A percentile compares a stretch with the other conserved stretches of the same genome.
phyloP scores from a whole-genome alignment of 2,888 invertebrate species.

The Iselma pallidipennis region DNA sequence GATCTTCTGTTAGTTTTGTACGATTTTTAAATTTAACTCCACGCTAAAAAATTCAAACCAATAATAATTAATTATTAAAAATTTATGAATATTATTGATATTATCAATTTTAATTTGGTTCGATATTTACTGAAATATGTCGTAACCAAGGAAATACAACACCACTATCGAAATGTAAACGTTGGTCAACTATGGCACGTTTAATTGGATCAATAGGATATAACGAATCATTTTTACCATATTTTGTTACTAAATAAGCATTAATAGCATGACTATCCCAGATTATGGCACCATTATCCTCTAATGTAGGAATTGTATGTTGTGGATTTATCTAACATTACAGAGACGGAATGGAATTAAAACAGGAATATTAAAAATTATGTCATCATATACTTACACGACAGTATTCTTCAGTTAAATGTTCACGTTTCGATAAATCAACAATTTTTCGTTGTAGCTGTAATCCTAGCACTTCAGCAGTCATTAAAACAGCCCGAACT shows the following conservation, averaged over 20 bases:
- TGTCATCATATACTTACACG: too few relatives aligned
- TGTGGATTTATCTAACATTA: conserved; percentile 68
- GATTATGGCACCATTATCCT: conserved; percentile 60
- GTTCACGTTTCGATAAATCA: not conserved
- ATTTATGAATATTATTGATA: too few relatives aligned
- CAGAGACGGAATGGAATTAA: too few relatives aligned
- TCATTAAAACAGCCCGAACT: conserved; percentile 55
- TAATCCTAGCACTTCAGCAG: conserved; percentile 53
- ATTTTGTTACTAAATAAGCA: conserved; percentile 65
- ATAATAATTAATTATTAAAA: not conserved
- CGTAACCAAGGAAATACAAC: too few relatives aligned
- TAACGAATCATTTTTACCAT: conserved; percentile 59
- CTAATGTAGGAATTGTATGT: conserved; percentile 67
- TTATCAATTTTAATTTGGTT: too few relatives aligned
- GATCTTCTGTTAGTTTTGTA: conserved; percentile 1
- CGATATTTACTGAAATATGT: too few relatives aligned
- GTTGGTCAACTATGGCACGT: conserved; percentile 60
- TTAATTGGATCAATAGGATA: conserved; percentile 60
- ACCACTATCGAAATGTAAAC: conserved; percentile 63
- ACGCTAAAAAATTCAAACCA: not conserved
- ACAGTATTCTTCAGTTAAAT: not conserved
- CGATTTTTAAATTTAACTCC: not conserved
- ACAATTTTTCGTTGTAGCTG: conserved; percentile 36
- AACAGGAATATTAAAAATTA: too few relatives aligned
- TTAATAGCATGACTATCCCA: conserved; percentile 71